A percentile compares a stretch with the other conserved stretches of the same genome.
Conservation (phyloP, 2,888 invertebrate genomes). For the Lycophotia porphyrea region DNA sequence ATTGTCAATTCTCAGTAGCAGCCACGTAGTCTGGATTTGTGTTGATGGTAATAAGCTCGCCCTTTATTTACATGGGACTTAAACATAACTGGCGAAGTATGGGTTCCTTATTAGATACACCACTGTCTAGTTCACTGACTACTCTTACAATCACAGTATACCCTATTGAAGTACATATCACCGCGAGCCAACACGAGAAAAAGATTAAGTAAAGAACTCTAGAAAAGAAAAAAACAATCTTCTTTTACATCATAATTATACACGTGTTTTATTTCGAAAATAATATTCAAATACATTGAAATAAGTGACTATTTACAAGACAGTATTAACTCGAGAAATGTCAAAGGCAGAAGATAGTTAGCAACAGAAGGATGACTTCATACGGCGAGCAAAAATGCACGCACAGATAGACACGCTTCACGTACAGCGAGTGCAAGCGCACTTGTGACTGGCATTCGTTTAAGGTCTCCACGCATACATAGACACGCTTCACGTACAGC, state of each 20-base stretch:
- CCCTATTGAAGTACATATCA: not conserved
- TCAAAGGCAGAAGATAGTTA: not conserved
- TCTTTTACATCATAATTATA: not conserved
- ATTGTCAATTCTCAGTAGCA: not conserved
- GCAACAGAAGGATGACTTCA: not conserved
- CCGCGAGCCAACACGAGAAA: not conserved
- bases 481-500: not conserved
- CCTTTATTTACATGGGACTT: too few species aligned
- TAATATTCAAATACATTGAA: conserved; percentile 13
- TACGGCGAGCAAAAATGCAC: not conserved
- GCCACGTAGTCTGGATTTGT: too few species aligned
- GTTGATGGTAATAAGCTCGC: too few species aligned
- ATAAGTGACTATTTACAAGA: not conserved
- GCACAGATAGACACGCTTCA: not conserved
- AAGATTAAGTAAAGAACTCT: not conserved
- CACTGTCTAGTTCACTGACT: not conserved
- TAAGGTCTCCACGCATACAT: not conserved
- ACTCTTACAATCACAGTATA: not conserved
- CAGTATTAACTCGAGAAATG: conserved; percentile 7
- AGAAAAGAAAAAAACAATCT: not conserved
- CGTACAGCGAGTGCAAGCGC: not conserved
- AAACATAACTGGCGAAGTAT: too few species aligned
- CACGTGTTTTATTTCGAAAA: not conserved
- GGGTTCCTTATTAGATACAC: too few species aligned
- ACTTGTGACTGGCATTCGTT: not conserved